Evolutionary conservation across 2,797 vertebrate species (phyloP).

Genomic region (Darevskia nairensis): DNA sequence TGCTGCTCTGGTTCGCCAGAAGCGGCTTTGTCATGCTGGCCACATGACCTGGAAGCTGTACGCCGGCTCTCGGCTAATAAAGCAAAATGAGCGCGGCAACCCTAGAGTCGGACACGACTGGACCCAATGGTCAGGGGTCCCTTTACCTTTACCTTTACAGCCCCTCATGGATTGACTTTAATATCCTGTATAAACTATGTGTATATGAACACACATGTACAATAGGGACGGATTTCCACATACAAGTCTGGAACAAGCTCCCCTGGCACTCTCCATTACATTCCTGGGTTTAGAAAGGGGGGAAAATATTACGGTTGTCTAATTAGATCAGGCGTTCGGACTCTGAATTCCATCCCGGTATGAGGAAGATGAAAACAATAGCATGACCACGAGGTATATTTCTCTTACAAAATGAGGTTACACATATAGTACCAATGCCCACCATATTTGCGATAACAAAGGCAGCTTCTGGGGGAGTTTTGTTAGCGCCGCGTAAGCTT

Average conservation of each 20-base stretch:
- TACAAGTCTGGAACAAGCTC: background rate
- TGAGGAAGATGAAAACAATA: constrained; percentile 65
- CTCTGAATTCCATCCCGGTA: constrained; percentile 66
- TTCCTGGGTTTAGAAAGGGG: constrained; percentile 44
- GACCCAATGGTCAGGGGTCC: no score
- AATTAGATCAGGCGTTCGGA: constrained; percentile 65
- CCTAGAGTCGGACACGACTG: no score
- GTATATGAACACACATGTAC: rapidly evolving
- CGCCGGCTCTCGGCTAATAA: no score
- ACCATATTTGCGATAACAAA: constrained; percentile 75
- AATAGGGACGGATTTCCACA: background rate
- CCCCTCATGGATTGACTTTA: background rate
- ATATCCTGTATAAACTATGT: constrained; percentile 8
- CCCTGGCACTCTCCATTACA: constrained; percentile 15
- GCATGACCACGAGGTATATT: constrained; percentile 73
- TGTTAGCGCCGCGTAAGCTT: constrained; percentile 71
- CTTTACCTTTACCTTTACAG: no score
- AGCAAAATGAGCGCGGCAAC: no score
- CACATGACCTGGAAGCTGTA: no score
- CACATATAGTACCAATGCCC: constrained; percentile 69
- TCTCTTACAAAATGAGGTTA: constrained; percentile 74
- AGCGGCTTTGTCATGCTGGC: no score
- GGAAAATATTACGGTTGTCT: constrained; percentile 64
- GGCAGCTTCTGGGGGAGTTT: constrained; percentile 74
- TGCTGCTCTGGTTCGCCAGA: no score